phyloP scores from a whole-genome alignment of 1,140 invertebrate genomes.

The Aphelinus atriplicis region DNA sequence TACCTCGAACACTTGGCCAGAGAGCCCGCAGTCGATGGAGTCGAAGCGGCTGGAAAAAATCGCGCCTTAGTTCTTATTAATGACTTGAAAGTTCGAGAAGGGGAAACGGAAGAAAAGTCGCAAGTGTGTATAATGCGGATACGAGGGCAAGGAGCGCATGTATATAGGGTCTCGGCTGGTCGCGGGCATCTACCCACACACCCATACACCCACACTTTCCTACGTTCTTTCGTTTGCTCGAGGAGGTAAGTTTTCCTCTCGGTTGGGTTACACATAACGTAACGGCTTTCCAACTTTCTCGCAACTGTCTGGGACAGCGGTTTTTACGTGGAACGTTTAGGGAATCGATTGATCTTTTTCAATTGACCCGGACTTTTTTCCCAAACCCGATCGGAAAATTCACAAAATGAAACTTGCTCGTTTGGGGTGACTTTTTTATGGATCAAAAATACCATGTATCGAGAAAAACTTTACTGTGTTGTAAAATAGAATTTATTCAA shows the following conservation, averaged over 20 bases:
- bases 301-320: conserved; percentile 31
- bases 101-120: not conserved
- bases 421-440: too few relatives aligned
- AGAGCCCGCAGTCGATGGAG: too few relatives aligned
- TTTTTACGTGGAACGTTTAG: too few relatives aligned
- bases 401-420: too few relatives aligned
- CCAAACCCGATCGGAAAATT: too few relatives aligned
- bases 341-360: not conserved
- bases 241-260: conserved; percentile 37
- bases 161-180: not conserved
- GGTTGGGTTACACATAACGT: conserved; percentile 47
- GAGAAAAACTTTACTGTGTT: too few relatives aligned
- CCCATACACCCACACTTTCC: too few relatives aligned
- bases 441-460: too few relatives aligned
- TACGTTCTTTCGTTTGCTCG: not conserved
- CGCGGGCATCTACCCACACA: too few relatives aligned
- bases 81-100: conserved; percentile 52
- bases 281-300: conserved; percentile 46
- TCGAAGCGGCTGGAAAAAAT: not conserved
- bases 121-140: conserved; percentile 23
- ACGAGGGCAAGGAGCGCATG: not conserved
- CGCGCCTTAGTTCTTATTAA: conserved; percentile 58
- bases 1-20: too few relatives aligned
- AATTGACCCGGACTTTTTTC: not conserved
- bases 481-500: too few relatives aligned